Percentiles rank a stretch among this genome's conserved stretches.
Evolutionary conservation across 2,888 invertebrate species (phyloP).

Genomic region (Drosophila aldrichi): DNA sequence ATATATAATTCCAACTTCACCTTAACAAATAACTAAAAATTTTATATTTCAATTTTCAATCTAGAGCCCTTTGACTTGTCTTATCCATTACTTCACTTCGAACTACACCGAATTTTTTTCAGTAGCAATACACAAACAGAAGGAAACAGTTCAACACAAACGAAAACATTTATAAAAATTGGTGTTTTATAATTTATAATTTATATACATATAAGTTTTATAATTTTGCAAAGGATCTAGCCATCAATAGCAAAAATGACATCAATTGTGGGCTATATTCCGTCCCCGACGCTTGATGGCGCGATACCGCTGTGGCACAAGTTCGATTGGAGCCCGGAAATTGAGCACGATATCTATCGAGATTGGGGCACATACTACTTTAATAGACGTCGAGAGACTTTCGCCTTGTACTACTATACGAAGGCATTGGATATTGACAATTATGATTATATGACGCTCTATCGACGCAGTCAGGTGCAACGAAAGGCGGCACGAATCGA

Average conservation of each 20-base stretch:
- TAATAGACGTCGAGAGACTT: conserved; percentile 76
- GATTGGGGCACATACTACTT: conserved; percentile 84
- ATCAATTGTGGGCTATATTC: conserved; percentile 57
- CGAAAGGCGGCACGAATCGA: conserved; percentile 77
- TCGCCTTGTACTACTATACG: conserved; percentile 80
- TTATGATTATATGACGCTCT: conserved; percentile 74
- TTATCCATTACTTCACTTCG: no score
- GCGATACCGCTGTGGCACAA: conserved; percentile 66
- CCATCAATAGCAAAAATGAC: conserved; percentile 34
- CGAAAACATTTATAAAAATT: background rate
- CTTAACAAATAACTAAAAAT: background rate
- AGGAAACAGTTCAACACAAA: background rate
- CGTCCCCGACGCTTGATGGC: conserved; percentile 2
- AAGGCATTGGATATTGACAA: conserved; percentile 74
- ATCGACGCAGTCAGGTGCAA: conserved; percentile 79
- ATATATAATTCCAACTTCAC: background rate
- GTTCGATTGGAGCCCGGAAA: conserved; percentile 73
- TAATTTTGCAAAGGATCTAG: conserved; percentile 11
- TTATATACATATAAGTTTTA: conserved; percentile 12
- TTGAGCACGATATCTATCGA: conserved; percentile 81
- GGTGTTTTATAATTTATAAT: background rate
- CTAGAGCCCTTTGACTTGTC: conserved; percentile 24
- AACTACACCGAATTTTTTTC: background rate
- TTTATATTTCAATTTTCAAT: conserved; percentile 9
- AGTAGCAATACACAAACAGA: conserved; percentile 11